Conservation (phyloP, 2,797 vertebrate species). For the Numenius phaeopus region DNA sequence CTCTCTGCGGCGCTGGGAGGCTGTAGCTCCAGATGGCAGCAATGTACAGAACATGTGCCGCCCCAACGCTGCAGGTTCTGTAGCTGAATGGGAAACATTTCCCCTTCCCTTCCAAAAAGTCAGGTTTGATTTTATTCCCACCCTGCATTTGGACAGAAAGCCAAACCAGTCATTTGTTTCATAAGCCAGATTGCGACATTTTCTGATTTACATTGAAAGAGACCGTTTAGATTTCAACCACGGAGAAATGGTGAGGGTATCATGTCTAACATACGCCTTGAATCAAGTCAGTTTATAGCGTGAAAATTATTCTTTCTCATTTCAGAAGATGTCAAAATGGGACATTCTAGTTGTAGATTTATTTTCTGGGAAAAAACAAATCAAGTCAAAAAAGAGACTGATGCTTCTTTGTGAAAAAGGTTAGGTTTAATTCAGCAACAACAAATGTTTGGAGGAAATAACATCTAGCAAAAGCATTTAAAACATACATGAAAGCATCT, state of each 20-base stretch:
- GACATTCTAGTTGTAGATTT: neutral
- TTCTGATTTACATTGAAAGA: neutral
- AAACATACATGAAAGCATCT: neutral
- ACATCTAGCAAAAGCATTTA: neutral
- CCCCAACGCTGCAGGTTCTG: neutral
- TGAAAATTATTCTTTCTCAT: neutral
- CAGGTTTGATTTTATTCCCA: neutral
- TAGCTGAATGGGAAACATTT: neutral
- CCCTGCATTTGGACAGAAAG: neutral
- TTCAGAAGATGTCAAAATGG: neutral
- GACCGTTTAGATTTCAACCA: neutral
- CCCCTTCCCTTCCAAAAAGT: neutral
- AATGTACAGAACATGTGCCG: fast-evolving
- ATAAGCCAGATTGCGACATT: neutral
- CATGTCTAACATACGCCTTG: neutral
- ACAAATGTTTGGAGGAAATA: neutral
- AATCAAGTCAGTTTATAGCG: neutral
- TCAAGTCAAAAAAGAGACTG: neutral
- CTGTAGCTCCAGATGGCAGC: neutral
- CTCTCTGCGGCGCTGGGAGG: fast-evolving
- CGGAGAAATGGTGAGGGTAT: neutral
- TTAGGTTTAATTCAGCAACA: neutral
- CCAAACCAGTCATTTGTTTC: neutral
- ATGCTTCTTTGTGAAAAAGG: neutral
- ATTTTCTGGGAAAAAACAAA: neutral